phyloP scores from a whole-genome alignment of 2,888 invertebrate species.

The Zootermopsis nevadensis region DNA sequence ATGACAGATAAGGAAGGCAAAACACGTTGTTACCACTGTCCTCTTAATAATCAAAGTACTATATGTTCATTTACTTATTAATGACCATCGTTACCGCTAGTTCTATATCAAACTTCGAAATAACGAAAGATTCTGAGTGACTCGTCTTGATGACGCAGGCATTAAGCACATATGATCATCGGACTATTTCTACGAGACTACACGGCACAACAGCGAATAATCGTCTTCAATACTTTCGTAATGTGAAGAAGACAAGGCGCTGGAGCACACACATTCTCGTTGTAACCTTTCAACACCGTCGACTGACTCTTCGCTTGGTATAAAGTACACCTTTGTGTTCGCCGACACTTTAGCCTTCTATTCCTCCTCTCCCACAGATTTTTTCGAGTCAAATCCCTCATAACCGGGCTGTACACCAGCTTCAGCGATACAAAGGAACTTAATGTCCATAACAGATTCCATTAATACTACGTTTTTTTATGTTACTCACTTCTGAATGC shows the following conservation, averaged over 20 bases:
- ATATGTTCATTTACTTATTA: too few relatives aligned
- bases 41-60: too few relatives aligned
- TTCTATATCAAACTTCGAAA: too few relatives aligned
- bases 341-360: neutral
- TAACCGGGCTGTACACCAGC: neutral
- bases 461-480: neutral
- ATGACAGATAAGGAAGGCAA: too few relatives aligned
- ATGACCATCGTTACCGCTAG: too few relatives aligned
- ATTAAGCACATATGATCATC: too few relatives aligned
- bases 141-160: too few relatives aligned
- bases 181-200: neutral
- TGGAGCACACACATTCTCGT: neutral
- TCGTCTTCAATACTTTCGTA: neutral
- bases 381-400: slow-evolving; percentile 11
- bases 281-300: neutral
- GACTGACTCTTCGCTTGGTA: neutral
- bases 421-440: neutral
- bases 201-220: neutral
- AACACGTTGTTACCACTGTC: too few relatives aligned
- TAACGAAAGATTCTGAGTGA: too few relatives aligned
- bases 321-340: neutral
- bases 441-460: neutral
- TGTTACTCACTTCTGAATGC: too few relatives aligned
- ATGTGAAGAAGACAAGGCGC: neutral
- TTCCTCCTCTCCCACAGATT: neutral